Conservation (phyloP, 2,888 invertebrate genomes). For the Drosophila barbarae region DNA sequence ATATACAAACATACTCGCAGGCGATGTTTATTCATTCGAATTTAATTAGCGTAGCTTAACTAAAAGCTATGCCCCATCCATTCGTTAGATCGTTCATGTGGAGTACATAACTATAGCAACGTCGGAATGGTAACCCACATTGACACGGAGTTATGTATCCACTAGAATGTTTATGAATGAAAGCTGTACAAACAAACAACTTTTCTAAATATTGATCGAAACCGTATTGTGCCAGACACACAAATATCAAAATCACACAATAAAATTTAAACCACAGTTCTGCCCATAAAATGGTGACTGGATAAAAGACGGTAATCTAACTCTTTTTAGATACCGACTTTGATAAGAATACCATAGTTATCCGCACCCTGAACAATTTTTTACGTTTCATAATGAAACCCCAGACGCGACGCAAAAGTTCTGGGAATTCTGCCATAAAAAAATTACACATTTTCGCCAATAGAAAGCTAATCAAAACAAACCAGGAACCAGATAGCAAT, state of each 20-base stretch:
- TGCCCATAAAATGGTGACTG: not conserved
- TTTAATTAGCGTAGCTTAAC: constrained; percentile 32
- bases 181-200: constrained; percentile 4
- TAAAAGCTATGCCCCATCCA: constrained; percentile 15
- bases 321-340: constrained; percentile 2
- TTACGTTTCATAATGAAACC: constrained; percentile 4
- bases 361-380: not conserved
- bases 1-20: not conserved
- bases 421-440: constrained; percentile 3
- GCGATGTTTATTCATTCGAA: constrained; percentile 26
- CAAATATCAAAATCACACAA: not conserved
- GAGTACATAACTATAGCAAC: not conserved
- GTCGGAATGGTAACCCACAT: not conserved
- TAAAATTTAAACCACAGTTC: not conserved
- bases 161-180: constrained; percentile 11
- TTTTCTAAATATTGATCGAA: constrained; percentile 3
- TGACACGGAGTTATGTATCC: not conserved
- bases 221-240: not conserved
- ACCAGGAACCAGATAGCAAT: constrained; percentile 21
- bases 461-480: constrained; percentile 12
- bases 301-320: constrained; percentile 1
- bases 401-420: not conserved
- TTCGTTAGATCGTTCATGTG: constrained; percentile 1
- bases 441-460: constrained; percentile 7
- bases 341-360: constrained; percentile 9